Evolutionary conservation across 1,140 invertebrate genomes (phyloP), one percentile per base, ranked within the genome.

Genomic region (Drosophila azteca): DNA sequence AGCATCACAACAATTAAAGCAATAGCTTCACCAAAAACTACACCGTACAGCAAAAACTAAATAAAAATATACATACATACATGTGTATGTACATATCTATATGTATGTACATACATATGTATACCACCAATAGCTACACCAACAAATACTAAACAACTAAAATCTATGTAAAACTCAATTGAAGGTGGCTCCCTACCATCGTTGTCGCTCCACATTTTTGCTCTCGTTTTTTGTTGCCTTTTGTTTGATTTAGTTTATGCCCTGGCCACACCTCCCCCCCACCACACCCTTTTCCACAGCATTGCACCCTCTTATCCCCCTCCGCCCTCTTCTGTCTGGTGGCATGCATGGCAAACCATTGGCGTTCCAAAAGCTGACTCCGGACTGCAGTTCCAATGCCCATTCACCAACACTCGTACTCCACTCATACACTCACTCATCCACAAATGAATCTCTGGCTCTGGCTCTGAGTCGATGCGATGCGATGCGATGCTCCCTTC

Each of bases 131-230:
- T 31, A 8, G 31, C 31, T 31, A 9, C 31, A 31, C 31, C 31
- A 31, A 48, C 63, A 8, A 41, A 17, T 6, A 54, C 46, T 35
- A 49, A 49, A 46, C 69, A 59, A 76, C 54, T 39, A 13, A 81
- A 85, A 81, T 87, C 77, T 85, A 87, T 87, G 82, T 81, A 81
- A 85, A 85, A 78, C 82, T 87, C 82, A 85, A 85, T 87, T 85
- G 82, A 87, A 85, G 82, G 35, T 39, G 35, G 11, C 11, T 39
- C 35, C 35, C 9, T 85, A 66, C 63, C 77, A 57, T 66, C 52
- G 58, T 66, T 59, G 71, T 77, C 76, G 76, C 68, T 72, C 68
- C 68, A 75, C 65, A 75, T 81, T 79, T 72, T 67, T 71, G 70
- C 78, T 68, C 57, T 41, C 53, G 44, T 69, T 74, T 80, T 83